Evolutionary conservation across 1,140 invertebrate species (phyloP), one percentile per base, ranked within the genome.

Genomic region (Carcinoscorpius rotundicauda): DNA sequence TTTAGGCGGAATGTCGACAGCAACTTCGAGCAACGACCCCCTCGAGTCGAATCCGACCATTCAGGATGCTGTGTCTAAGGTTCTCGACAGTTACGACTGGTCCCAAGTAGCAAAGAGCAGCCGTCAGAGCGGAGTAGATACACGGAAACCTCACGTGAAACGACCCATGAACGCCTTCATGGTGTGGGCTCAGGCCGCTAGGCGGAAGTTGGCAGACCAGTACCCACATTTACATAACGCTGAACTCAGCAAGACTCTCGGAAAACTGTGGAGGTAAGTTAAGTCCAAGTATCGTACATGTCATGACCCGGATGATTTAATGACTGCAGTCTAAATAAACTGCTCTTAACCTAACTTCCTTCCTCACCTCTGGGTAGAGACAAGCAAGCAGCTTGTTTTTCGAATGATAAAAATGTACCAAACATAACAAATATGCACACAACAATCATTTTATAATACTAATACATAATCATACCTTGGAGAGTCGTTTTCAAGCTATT

Each of bases 161-260:
- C 80, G 91, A 56, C 91, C 91, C 0, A 94, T 94, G 91, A 94
- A 93, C 74, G 91, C 92, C 1, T 93, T 94, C 73, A 94, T 95
- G 91, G 91, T 95, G 29, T 95, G 91, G 88, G 91, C 91, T 1
- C 91, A 94, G 74, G 91, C 91, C 9, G 91, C 91, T 48, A 81
- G 91, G 63, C 80, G 87, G 64, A 84, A 85, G 73, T 83, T 95
- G 58, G 90, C 91, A 3, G 87, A 92, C 73, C 87, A 93, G 73
- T 85, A 93, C 78, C 91, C 91, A 1, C 87, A 92, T 69, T 80
- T 94, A n/a, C 91, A 95, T 78, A 95, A 95, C 75, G 92, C 92
- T 0, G 91, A 95, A 75, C 81, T 94, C 52, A 92, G 88, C 75
- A 94, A 94, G 78, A 91, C 87, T 2, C 81, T 95, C 2, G 92